Percentiles rank a stretch among this genome's conserved stretches.
These are phyloP conservation scores for Dendropsophus ebraccatus DNA, from an alignment of 2,113 vertebrate species.

Conservation along the genomic window DNA sequence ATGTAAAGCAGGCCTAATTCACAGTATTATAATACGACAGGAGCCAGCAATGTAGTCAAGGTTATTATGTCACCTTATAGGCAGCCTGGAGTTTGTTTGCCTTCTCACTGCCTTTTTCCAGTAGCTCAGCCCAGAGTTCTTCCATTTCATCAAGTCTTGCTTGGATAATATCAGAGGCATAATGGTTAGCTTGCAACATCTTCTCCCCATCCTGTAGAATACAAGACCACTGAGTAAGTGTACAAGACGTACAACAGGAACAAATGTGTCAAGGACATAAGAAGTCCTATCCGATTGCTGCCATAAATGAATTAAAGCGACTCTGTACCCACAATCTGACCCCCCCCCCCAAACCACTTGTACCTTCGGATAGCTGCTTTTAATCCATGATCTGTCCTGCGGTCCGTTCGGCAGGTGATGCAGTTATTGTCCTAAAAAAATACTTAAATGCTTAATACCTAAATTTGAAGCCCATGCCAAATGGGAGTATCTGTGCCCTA, in stretches of 20 bases:
- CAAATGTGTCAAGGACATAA: neutral
- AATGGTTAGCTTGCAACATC: conserved; percentile 71
- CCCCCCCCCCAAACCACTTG: no score
- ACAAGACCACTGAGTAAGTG: conserved; percentile 1
- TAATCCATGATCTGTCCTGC: no score
- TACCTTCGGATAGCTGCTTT: no score
- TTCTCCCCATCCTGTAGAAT: conserved; percentile 80
- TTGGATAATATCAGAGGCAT: conserved; percentile 73
- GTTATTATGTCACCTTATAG: conserved; percentile 72
- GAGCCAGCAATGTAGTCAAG: neutral
- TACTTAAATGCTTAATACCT: no score
- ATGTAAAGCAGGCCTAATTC: no score
- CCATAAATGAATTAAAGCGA: no score
- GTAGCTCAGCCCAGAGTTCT: conserved; percentile 79
- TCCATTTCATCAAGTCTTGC: conserved; percentile 78
- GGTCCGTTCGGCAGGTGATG: no score
- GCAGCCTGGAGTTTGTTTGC: conserved; percentile 77
- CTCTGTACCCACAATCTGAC: no score
- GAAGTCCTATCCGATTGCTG: neutral
- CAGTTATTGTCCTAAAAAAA: no score
- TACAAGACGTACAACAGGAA: neutral
- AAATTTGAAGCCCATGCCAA: no score
- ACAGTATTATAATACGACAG: neutral
- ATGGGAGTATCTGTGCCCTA: no score
- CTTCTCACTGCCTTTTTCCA: conserved; percentile 80